These are phyloP conservation scores for Globia sparganii DNA, from an alignment of 2,888 invertebrate genomes.

Conservation along the genomic window DNA sequence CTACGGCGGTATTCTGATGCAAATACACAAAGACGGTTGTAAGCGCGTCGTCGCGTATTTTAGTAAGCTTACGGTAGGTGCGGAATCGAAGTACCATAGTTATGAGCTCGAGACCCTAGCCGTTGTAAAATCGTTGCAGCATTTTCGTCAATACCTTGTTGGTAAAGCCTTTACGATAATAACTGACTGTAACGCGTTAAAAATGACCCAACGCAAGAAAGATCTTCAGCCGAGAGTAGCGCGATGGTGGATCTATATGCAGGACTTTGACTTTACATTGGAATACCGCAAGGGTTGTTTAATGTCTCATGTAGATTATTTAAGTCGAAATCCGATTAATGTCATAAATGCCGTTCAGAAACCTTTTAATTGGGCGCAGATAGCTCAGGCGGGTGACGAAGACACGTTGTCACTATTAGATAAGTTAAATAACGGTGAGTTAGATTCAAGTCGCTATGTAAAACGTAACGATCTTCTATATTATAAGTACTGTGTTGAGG, in stretches of 20 bases:
- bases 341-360: not conserved
- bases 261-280: not conserved
- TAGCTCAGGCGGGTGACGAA: not conserved
- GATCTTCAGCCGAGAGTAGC: not conserved
- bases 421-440: slow-evolving; percentile 6
- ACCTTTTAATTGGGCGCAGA: not conserved
- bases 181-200: not conserved
- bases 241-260: not conserved
- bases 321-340: slow-evolving; percentile 3
- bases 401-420: not conserved
- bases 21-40: not conserved
- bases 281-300: slow-evolving; percentile 2
- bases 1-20: not conserved
- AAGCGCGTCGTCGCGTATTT: not conserved
- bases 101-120: not conserved
- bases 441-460: slow-evolving; percentile 11
- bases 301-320: slow-evolving; percentile 8
- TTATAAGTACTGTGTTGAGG: not conserved
- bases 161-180: not conserved
- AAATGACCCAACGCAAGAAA: not conserved
- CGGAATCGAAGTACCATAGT: not conserved
- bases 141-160: slow-evolving; percentile 1
- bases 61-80: not conserved
- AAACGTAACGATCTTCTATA: too few relatives aligned
- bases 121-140: not conserved